Evolutionary conservation across 2,888 invertebrate species (phyloP).

Genomic region (Gryllus longicercus): DNA sequence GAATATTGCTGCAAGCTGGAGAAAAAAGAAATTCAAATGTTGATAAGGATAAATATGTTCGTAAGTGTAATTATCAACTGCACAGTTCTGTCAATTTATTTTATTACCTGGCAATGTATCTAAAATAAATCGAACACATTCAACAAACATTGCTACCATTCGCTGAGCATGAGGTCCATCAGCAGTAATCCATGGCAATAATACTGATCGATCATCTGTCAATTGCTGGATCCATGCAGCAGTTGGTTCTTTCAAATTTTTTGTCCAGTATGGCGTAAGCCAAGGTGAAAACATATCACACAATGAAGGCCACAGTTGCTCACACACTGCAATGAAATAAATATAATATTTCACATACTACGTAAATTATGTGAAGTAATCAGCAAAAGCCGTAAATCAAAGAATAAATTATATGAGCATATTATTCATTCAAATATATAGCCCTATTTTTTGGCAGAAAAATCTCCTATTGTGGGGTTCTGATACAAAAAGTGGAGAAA

Average conservation of each 20-base stretch:
- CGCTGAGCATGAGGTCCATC: conserved; percentile 59
- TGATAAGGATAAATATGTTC: neutral
- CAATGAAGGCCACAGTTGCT: conserved; percentile 65
- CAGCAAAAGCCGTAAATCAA: no score
- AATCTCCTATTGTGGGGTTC: no score
- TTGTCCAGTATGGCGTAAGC: conserved; percentile 66
- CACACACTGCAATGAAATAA: conserved; percentile 53
- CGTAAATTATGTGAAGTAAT: no score
- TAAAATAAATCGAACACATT: conserved; percentile 61
- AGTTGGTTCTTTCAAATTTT: conserved; percentile 60
- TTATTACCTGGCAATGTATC: conserved; percentile 59
- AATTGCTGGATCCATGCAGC: conserved; percentile 77
- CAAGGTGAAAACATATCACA: conserved; percentile 68
- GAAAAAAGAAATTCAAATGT: conserved; percentile 32
- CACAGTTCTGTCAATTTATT: no score
- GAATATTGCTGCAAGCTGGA: conserved; percentile 53
- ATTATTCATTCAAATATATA: no score
- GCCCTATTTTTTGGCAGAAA: no score
- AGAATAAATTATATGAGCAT: no score
- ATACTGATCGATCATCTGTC: conserved; percentile 61
- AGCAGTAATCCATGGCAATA: conserved; percentile 70
- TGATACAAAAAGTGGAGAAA: no score
- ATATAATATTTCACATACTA: neutral
- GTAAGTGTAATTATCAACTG: no score
- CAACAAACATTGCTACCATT: conserved; percentile 62